Evolutionary conservation across 2,797 vertebrate genomes (phyloP).

Genomic region (Coreius guichenoti): DNA sequence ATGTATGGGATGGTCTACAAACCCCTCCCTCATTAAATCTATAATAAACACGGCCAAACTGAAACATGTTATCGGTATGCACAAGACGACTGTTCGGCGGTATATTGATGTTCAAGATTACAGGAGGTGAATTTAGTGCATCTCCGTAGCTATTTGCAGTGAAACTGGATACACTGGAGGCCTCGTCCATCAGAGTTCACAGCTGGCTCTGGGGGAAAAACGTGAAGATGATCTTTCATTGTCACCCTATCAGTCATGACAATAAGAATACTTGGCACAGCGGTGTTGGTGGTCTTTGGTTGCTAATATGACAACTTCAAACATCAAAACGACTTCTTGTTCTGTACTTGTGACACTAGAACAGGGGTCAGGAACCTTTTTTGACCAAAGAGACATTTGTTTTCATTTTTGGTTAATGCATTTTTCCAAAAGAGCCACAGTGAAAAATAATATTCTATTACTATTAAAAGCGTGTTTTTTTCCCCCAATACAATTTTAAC

Average conservation of each 20-base stretch:
- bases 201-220: conserved; percentile 12
- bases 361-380: too few relatives aligned
- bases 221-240: conserved; percentile 46
- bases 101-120: conserved; percentile 26
- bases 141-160: conserved; percentile 12
- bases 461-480: too few relatives aligned
- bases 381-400: too few relatives aligned
- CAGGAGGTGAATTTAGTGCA: conserved; percentile 14
- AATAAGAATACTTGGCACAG: conserved; percentile 20
- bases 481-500: too few relatives aligned
- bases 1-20: conserved; percentile 58
- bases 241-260: conserved; percentile 52
- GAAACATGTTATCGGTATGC: conserved; percentile 49
- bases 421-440: too few relatives aligned
- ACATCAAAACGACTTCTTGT: background rate
- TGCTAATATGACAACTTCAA: background rate
- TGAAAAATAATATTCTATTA: too few relatives aligned
- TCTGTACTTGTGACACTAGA: background rate
- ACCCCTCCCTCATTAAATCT: conserved; percentile 44
- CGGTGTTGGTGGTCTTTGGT: conserved; percentile 36
- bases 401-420: too few relatives aligned
- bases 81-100: background rate
- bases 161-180: conserved; percentile 33
- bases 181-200: background rate
- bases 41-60: conserved; percentile 45